Evolutionary conservation across 1,140 invertebrate genomes (phyloP).

Genomic region (Lithobius niger): DNA sequence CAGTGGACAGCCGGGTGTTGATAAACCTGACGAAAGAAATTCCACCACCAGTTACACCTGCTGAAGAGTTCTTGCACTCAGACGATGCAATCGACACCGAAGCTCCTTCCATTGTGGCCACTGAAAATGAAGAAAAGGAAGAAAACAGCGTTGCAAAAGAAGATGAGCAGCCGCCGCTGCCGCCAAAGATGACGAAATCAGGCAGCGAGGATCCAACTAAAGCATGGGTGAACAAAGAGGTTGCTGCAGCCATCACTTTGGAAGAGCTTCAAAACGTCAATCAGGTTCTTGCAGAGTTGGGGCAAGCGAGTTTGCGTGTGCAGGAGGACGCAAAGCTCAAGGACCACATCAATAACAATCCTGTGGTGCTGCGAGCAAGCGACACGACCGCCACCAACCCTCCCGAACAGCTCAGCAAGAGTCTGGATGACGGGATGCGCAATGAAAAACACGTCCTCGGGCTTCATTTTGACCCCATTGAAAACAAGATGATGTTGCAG

Average conservation of each 20-base stretch:
- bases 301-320: conserved; percentile 9
- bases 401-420: conserved; percentile 2
- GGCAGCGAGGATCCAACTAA: neutral
- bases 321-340: conserved; percentile 8
- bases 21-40: conserved; percentile 1
- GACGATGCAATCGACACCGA: neutral
- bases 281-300: conserved; percentile 16
- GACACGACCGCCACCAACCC: neutral
- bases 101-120: neutral
- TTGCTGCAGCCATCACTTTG: conserved; percentile 6
- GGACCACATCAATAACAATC: conserved; percentile 12
- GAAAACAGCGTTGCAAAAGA: neutral
- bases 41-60: conserved; percentile 2
- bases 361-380: conserved; percentile 5
- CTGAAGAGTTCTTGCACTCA: neutral
- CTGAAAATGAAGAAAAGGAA: neutral
- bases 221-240: neutral
- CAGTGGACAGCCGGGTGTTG: conserved; percentile 2
- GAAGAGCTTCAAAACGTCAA: conserved; percentile 27
- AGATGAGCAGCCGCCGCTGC: neutral
- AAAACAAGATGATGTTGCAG: conserved; percentile 19
- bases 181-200: neutral
- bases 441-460: conserved; percentile 18
- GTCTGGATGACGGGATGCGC: neutral
- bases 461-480: conserved; percentile 19